These are phyloP conservation scores for Stercorarius parasiticus DNA, from an alignment of 2,113 vertebrate species.

Conservation along the genomic window DNA sequence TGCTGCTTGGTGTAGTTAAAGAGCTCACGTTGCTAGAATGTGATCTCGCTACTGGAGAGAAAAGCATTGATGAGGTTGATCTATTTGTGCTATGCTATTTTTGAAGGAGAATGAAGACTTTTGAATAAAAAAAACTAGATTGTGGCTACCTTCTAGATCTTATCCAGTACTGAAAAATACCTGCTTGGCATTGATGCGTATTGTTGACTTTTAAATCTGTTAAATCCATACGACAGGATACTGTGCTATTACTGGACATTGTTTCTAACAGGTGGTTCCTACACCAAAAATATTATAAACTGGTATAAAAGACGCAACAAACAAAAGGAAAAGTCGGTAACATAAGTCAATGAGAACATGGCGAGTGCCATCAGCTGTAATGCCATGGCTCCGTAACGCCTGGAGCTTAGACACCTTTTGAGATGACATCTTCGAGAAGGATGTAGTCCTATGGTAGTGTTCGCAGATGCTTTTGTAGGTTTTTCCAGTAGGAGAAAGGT, in stretches of 20 bases:
- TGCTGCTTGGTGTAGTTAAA: neutral
- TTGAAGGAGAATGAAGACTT: neutral
- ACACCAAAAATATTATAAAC: neutral
- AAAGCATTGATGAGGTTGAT: neutral
- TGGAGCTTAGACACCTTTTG: neutral
- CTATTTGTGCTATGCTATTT: neutral
- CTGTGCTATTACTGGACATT: neutral
- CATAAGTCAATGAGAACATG: neutral
- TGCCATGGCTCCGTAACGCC: neutral
- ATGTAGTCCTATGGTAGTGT: neutral
- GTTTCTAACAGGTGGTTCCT: neutral
- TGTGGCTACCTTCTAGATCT: neutral
- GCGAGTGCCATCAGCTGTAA: neutral
- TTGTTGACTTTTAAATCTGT: neutral
- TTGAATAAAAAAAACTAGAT: neutral
- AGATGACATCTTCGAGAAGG: neutral
- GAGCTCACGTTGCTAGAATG: neutral
- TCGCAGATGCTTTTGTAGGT: neutral
- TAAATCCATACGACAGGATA: neutral
- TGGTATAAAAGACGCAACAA: neutral
- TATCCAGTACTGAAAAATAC: neutral
- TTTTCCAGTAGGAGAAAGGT: neutral
- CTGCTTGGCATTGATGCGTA: neutral
- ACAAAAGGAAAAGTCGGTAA: neutral
- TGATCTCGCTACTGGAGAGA: fast-evolving